Conservation (phyloP, 2,888 invertebrate species). For the Reticulitermes lucifugus region DNA sequence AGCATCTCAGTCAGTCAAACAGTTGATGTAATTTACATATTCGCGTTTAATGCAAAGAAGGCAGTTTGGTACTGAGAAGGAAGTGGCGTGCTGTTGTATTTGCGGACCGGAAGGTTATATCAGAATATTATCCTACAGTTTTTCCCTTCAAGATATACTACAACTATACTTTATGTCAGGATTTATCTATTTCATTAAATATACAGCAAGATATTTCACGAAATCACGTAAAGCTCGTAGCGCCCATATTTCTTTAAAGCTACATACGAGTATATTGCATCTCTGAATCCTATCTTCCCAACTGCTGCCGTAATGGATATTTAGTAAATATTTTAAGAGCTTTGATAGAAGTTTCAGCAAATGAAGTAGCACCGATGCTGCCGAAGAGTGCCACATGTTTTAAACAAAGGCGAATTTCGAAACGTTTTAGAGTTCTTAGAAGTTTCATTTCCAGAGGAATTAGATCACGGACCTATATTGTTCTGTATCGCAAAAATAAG, state of each 20-base stretch:
- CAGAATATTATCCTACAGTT: not conserved
- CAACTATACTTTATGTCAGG: not conserved
- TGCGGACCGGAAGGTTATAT: conserved; percentile 16
- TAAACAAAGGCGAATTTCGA: too few relatives aligned
- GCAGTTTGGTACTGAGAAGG: not conserved
- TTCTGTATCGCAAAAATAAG: too few relatives aligned
- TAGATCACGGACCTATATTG: too few relatives aligned
- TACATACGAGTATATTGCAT: not conserved
- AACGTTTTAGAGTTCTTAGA: too few relatives aligned
- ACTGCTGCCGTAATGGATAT: not conserved
- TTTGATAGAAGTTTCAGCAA: not conserved
- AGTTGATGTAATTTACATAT: conserved; percentile 8
- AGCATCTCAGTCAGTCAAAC: not conserved
- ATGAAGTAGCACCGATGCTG: not conserved
- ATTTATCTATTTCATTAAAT: too few relatives aligned
- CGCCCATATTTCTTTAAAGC: not conserved
- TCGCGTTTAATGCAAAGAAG: conserved; percentile 5
- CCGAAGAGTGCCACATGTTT: too few relatives aligned
- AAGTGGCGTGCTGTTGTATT: conserved; percentile 11
- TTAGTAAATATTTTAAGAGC: not conserved
- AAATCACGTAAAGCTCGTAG: not conserved
- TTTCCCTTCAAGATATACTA: conserved; percentile 17
- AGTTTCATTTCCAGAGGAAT: too few relatives aligned
- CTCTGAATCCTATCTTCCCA: not conserved
- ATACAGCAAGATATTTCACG: not conserved